These are phyloP conservation scores for Leptinotarsa haldemani DNA, from an alignment of 2,888 invertebrate species.

Conservation along the genomic window DNA sequence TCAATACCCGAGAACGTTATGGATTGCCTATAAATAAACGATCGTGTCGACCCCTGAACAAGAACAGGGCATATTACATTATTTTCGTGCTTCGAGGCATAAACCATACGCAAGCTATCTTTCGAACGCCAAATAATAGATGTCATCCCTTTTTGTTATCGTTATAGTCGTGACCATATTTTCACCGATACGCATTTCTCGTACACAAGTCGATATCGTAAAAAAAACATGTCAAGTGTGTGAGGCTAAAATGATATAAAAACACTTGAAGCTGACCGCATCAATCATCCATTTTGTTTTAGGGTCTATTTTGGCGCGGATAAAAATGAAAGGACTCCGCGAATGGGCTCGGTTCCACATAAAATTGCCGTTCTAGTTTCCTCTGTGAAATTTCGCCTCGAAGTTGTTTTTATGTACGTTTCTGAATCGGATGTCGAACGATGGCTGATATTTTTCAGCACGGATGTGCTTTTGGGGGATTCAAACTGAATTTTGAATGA, in stretches of 20 bases:
- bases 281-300: slow-evolving; percentile 21
- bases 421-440: neutral
- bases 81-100: neutral
- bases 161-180: slow-evolving; percentile 8
- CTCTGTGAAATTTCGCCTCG: neutral
- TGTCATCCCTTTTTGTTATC: slow-evolving; percentile 17
- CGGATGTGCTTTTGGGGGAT: too few species aligned
- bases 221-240: slow-evolving; percentile 15
- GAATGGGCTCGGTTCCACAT: slow-evolving; percentile 6
- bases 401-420: neutral
- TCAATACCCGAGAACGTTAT: too few species aligned
- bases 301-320: slow-evolving; percentile 9
- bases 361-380: slow-evolving; percentile 9
- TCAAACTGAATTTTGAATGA: too few species aligned
- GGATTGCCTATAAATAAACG: too few species aligned
- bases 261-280: slow-evolving; percentile 20
- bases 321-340: neutral
- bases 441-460: neutral
- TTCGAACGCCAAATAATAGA: neutral
- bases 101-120: slow-evolving; percentile 5
- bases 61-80: neutral
- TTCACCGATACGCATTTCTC: neutral
- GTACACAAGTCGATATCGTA: slow-evolving; percentile 15
- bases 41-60: neutral
- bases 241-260: slow-evolving; percentile 15